A percentile compares a stretch with the other conserved stretches of the same genome.
These are phyloP conservation scores for Dendronephthya gigantea DNA, from an alignment of 64 coral and sea anemone species.

Conservation along the genomic window DNA sequence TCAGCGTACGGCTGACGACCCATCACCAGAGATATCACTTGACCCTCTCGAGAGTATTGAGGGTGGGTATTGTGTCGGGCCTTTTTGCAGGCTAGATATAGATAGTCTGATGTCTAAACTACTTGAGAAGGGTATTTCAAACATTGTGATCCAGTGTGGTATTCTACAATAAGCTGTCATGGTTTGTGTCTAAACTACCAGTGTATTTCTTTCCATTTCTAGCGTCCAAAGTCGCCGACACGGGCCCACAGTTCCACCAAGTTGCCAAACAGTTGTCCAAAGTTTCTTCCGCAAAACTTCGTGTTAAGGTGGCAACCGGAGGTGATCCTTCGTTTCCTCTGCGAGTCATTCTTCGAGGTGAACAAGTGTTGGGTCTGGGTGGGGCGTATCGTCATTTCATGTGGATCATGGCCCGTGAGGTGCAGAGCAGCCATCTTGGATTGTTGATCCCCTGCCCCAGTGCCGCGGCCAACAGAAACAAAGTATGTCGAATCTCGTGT, in stretches of 20 bases:
- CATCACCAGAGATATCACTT: conserved; percentile 87
- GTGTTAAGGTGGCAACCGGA: conserved; percentile 91
- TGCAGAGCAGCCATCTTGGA: conserved; percentile 54
- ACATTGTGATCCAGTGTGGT: no score
- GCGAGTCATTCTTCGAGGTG: conserved; percentile 61
- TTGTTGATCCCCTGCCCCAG: conserved; percentile 77
- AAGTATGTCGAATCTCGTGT: conserved; percentile 29
- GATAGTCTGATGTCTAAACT: no score
- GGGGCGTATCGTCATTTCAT: conserved; percentile 98
- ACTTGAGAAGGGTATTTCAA: no score
- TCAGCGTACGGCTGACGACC: conserved; percentile 45
- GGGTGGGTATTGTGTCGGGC: conserved; percentile 50
- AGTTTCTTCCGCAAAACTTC: conserved; percentile 57
- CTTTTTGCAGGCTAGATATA: no score
- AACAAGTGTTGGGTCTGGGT: conserved; percentile 93
- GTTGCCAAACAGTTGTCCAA: conserved; percentile 51
- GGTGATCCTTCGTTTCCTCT: conserved; percentile 90
- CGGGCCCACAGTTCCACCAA: conserved; percentile 65
- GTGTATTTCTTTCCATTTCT: background rate
- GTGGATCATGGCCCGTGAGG: conserved; percentile 94
- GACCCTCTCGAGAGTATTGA: conserved; percentile 82
- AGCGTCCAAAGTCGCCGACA: conserved; percentile 51
- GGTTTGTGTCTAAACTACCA: no score
- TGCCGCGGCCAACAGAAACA: conserved; percentile 91
- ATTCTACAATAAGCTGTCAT: no score